Evolutionary conservation across 2,113 vertebrate genomes (phyloP), one percentile per base, ranked within the genome.

Genomic region (Callorhinus ursinus): DNA sequence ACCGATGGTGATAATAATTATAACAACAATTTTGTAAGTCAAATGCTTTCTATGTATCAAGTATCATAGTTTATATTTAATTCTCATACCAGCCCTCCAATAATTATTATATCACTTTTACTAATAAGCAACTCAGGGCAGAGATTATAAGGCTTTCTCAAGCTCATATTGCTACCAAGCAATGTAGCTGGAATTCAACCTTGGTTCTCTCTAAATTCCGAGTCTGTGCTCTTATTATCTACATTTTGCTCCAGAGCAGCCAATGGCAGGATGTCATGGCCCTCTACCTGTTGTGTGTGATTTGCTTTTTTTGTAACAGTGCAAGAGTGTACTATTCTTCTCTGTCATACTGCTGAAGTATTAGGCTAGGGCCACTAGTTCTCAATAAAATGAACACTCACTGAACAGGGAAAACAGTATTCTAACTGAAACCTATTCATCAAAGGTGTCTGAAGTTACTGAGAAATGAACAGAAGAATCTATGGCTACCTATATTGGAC

Each of bases 361-460:
- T 69, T 72, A 86, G n/a, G 81, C 18, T 5, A 59, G 49, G 10
- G 5, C 61, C 7, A 51, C 5, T 19, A 57, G 13, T 91, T 96
- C 49, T 84, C 55, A 65, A 61, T 71, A 77, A 97, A 93, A 82
- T 77, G 63, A 92, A 65, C 21, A 42, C 31, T 91, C 65, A 71
- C 21, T 53, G 22, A 90, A 57, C 13, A 91, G 57, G 6, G 4
- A 3, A 81, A 82, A 53, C 7, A 28, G 31, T 94, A 72, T 63
- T 88, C 36, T 55, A 84, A 90, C 76, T 51, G 86, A 92, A 96
- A 97, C 8, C 13, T 69, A 12, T 61, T 86, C 3, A 67, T 93
- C 67, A 91, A 4, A 88, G 33, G 12, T 53, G 31, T 11, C 11
- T 93, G 88, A 61, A 33, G n/a, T 39, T 93, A 61, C 96, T 86